phyloP scores from a whole-genome alignment of 2,797 vertebrate genomes.

The Enteromius viviparus region DNA sequence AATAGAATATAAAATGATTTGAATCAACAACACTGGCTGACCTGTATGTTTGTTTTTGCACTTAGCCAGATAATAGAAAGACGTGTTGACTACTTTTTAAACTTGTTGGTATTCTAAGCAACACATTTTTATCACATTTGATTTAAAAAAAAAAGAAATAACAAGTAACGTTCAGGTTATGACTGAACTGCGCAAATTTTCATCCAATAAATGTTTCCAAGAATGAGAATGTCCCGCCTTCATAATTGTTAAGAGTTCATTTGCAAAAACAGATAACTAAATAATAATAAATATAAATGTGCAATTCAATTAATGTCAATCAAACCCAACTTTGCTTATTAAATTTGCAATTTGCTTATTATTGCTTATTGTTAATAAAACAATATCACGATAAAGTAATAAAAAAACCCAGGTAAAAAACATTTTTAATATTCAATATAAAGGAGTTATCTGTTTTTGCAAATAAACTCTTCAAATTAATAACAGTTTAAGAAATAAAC shows the following conservation, averaged over 20 bases:
- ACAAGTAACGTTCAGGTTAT: background rate
- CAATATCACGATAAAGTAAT: too few species aligned
- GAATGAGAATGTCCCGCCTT: background rate
- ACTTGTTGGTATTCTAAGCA: background rate
- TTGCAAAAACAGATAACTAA: too few species aligned
- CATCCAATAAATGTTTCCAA: background rate
- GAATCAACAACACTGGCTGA: background rate
- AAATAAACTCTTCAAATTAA: too few species aligned
- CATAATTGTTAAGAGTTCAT: background rate
- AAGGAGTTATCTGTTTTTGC: too few species aligned
- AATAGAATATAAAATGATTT: background rate
- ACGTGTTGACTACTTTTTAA: background rate
- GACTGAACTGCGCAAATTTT: background rate
- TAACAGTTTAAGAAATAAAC: background rate
- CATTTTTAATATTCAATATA: too few species aligned
- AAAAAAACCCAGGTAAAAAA: too few species aligned
- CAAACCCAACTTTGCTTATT: too few species aligned
- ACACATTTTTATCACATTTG: background rate
- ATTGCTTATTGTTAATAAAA: too few species aligned
- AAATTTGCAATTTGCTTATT: too few species aligned
- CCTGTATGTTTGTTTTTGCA: background rate
- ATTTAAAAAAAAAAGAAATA: background rate
- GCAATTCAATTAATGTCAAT: too few species aligned
- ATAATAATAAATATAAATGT: too few species aligned
- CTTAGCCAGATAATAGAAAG: background rate